Conservation (phyloP, 2,113 vertebrate species). For the Neogale vison region DNA sequence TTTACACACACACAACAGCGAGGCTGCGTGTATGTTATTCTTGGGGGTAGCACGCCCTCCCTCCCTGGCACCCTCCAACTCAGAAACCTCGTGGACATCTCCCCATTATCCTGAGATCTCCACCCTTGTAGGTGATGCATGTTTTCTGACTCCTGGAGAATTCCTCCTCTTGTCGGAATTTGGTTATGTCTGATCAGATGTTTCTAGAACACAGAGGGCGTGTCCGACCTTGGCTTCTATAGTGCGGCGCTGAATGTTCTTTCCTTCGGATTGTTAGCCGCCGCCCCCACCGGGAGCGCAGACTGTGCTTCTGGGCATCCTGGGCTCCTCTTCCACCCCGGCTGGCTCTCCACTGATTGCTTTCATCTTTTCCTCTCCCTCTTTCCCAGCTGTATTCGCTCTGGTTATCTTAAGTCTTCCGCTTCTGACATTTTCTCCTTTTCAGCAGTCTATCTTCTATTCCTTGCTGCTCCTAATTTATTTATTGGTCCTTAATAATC, state of each 20-base stretch:
- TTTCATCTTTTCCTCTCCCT: neutral
- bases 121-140: neutral
- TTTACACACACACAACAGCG: too few species aligned
- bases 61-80: neutral
- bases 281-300: fast-evolving
- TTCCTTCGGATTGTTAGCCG: neutral
- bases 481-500: neutral
- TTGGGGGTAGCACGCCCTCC: neutral
- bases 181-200: fast-evolving
- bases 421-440: neutral
- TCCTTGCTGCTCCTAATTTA: neutral
- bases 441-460: neutral
- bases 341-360: neutral
- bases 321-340: fast-evolving
- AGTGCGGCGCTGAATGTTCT: too few species aligned
- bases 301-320: fast-evolving
- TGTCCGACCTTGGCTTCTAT: neutral
- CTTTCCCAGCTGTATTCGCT: neutral
- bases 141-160: neutral
- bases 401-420: too few species aligned
- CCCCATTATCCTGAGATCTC: neutral
- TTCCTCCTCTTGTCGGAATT: neutral
- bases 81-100: neutral
- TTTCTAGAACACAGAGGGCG: neutral
- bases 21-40: neutral